Base-by-base conservation (phyloP, 2,888 invertebrate genomes). In the Beris chalybata region DNA sequence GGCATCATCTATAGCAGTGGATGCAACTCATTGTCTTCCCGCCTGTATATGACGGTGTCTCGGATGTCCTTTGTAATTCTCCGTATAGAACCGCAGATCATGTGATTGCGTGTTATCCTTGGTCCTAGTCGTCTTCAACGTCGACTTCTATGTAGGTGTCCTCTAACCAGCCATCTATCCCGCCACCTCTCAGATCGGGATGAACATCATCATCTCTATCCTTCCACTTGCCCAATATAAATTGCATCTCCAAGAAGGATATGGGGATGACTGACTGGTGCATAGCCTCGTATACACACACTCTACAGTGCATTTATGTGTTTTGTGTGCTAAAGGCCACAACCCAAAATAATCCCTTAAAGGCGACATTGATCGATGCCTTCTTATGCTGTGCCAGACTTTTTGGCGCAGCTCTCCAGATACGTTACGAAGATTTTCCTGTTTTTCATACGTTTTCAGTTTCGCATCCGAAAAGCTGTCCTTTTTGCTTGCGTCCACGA, bases 321-420 rank as follows among this genome's bases (percentile, higher is more conserved):
- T 50, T 61, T 61, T 67, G 65, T 65, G 31, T 63, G 65, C 65
- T 67, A 61, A 54, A 50, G 64, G 70, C 68, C 70, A 68, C 68
- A 68, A 65, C 68, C 70, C 66, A 66, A 66, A 68, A 66, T 68
- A 68, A 70, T 68, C 68, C 68, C 65, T 70, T 61, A 54, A 56
- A 66, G 66, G 61, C 68, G 70, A 70, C 70, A 68, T 70, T 70
- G 70, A 70, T 70, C 70, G 68, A 70, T 70, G 70, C 66, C 66
- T 65, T 68, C 66, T 70, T 70, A 66, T 67, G 56, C 66, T 68
- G 52, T 66, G 68, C 55, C 61, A 70, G 70, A 70, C 67, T 68
- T 70, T 68, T 70, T 68, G 69, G 69, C 69, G 67, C 67, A 69
- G 67, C 67, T 63, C 67, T 64, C 57, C 56, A 57, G 45, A 29